These are phyloP conservation scores for Solen grandis DNA, from an alignment of 1,140 invertebrate genomes.

Conservation along the genomic window DNA sequence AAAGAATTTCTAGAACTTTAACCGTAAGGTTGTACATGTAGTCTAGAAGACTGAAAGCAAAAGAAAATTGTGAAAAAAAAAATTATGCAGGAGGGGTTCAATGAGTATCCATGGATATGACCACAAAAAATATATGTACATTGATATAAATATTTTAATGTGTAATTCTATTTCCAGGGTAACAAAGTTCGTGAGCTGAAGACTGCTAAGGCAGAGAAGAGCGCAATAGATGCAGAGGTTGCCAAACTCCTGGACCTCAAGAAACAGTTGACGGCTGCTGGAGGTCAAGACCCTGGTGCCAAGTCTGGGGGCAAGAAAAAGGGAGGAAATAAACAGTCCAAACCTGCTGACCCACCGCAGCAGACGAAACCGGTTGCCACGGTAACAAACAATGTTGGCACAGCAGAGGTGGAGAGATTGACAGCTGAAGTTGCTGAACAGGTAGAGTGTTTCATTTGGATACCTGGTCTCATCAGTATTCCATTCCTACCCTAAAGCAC, in stretches of 20 bases:
- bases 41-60: too few species aligned
- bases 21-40: too few species aligned
- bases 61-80: too few species aligned
- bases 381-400: conserved; percentile 17
- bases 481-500: too few species aligned
- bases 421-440: conserved; percentile 71
- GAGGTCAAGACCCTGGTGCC: conserved; percentile 78
- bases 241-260: conserved; percentile 88
- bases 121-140: background rate
- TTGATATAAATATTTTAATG: background rate
- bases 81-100: too few species aligned
- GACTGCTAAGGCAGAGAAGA: conserved; percentile 86
- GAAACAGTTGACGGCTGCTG: conserved; percentile 84
- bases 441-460: conserved; percentile 58
- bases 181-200: conserved; percentile 89
- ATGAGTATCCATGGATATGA: too few species aligned
- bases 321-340: conserved; percentile 13
- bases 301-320: conserved; percentile 62
- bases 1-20: too few species aligned
- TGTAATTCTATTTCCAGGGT: conserved; percentile 82
- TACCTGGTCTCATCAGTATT: background rate
- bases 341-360: background rate
- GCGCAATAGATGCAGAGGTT: conserved; percentile 88
- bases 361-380: background rate
- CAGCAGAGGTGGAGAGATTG: conserved; percentile 66